A percentile compares a stretch with the other conserved stretches of the same genome.
These are phyloP conservation scores for Meiosimyza decipiens DNA, from an alignment of 2,888 invertebrate species.

Conservation along the genomic window DNA sequence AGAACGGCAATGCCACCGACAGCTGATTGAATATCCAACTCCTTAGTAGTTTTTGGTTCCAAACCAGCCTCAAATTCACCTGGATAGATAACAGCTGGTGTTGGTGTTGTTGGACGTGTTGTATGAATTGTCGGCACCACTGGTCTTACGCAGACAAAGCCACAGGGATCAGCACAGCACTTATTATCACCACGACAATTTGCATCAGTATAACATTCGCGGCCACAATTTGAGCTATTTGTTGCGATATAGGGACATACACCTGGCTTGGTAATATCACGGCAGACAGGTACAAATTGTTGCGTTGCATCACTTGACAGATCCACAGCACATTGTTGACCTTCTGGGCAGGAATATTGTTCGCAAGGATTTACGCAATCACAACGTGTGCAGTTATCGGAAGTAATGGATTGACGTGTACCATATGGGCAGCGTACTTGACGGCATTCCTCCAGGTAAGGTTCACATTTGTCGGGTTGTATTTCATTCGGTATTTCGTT, in stretches of 20 bases:
- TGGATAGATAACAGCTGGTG: conserved; percentile 61
- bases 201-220: conserved; percentile 82
- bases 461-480: conserved; percentile 69
- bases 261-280: conserved; percentile 73
- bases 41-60: conserved; percentile 68
- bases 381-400: conserved; percentile 76
- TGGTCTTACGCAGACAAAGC: conserved; percentile 76
- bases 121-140: conserved; percentile 63
- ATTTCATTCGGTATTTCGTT: conserved; percentile 48
- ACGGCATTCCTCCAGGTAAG: conserved; percentile 73
- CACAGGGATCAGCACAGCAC: conserved; percentile 86
- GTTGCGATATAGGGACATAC: conserved; percentile 71
- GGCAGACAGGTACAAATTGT: conserved; percentile 62
- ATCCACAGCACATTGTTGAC: conserved; percentile 77
- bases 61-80: conserved; percentile 62
- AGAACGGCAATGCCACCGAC: conserved; percentile 82
- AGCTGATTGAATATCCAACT: conserved; percentile 74
- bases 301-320: conserved; percentile 58
- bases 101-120: conserved; percentile 64
- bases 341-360: conserved; percentile 71
- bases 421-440: conserved; percentile 79
- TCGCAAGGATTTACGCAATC: conserved; percentile 81
- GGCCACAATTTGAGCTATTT: conserved; percentile 71
- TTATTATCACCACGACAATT: conserved; percentile 83
- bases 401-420: conserved; percentile 72